These are phyloP conservation scores for Acyrthosiphon pisum DNA, from an alignment of 1,140 invertebrate species.

Conservation along the genomic window DNA sequence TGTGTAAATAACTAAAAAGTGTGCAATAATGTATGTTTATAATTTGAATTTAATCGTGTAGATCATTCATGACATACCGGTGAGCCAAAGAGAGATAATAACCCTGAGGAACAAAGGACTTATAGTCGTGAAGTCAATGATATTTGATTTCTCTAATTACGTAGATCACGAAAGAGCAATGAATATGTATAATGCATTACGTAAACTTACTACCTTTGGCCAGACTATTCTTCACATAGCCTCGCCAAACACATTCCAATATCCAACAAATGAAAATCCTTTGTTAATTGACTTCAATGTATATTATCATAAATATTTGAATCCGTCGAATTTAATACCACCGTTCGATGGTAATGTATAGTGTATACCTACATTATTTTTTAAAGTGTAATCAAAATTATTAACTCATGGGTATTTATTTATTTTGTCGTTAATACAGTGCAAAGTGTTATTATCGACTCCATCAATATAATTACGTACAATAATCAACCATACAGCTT, in stretches of 20 bases:
- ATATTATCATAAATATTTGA: background rate
- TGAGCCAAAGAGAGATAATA: background rate
- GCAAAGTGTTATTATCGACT: background rate
- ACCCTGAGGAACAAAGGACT: conserved; percentile 15
- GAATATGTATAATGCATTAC: background rate
- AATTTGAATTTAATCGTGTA: background rate
- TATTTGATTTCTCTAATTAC: conserved; percentile 2
- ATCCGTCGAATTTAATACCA: background rate
- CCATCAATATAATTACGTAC: background rate
- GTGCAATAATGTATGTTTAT: background rate
- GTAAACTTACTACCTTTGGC: background rate
- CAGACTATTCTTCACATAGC: background rate
- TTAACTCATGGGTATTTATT: background rate
- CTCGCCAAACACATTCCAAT: background rate
- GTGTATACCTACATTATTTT: background rate
- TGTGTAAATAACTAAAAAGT: conserved; percentile 50
- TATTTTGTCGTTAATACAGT: background rate
- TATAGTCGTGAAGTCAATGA: background rate
- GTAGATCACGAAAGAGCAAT: conserved; percentile 7
- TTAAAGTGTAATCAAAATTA: background rate
- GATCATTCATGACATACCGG: background rate
- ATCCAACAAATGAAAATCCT: background rate
- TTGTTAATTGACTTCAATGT: background rate
- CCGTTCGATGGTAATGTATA: conserved; percentile 1
- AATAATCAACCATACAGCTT: background rate